Evolutionary conservation across 2,888 invertebrate species (phyloP), one percentile per base, ranked within the genome.

Genomic region (Vanessa cardui): DNA sequence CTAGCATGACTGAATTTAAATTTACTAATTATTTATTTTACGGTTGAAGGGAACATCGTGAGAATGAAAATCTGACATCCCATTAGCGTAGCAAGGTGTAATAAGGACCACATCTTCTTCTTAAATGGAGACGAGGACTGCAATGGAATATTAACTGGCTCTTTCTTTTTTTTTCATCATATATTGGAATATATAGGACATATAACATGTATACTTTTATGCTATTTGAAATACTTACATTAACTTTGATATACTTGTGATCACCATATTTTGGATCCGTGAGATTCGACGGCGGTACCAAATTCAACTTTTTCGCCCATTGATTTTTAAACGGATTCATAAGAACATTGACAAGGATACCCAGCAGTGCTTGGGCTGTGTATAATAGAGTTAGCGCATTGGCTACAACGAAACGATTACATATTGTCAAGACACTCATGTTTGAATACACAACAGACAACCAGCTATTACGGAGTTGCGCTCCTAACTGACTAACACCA

Each of bases 201-300:
- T 46, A 6, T 46, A 6, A 26, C 1, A 1, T 12, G 4, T 39
- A 33, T 52, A 8, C 15, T 50, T 33, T 45, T 26, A 26, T 2
- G 26, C 26, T 26, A 26, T 5, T 5, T 26, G 26, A 47, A 45
- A 26, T 79, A 91, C 92, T 90, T 80, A 94, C 94, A 82, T 94
- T 93, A 44, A 92, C 90, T 82, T 92, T 90, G 12, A 92, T 80
- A 75, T 93, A 94, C 70, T 90, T 90, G 74, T 94, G 94, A n/a
- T 86, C 80, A 70, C 94, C 94, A 80, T 91, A 92, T 71, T 90
- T 90, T 5, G 92, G 87, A 74, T 94, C 91, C 9, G 79, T 79
- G 1, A 94, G 82, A 65, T 81, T 83, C 8, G 80, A 73, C 31
- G 94, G 94, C 4, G 93, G 93, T 52, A 85, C 80, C 62, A 90